Evolutionary conservation across 1,140 invertebrate species (phyloP), one percentile per base, ranked within the genome.

Genomic region (Drosophila albomicans): DNA sequence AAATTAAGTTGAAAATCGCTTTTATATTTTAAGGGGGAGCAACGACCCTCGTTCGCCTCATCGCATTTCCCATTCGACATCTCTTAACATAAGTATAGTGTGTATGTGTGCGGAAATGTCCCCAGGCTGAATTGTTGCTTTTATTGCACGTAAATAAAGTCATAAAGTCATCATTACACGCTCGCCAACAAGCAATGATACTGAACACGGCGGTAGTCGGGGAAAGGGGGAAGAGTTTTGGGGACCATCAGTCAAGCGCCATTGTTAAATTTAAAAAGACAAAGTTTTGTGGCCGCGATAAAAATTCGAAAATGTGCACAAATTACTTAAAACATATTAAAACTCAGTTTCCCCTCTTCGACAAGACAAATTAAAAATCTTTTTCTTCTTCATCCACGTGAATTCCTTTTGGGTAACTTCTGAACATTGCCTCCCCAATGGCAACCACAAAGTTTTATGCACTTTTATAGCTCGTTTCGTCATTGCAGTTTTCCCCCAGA

Each of bases 121-220:
- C 43, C 49, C 66, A 61, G 54, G 58, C 66, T 16, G 72, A 78
- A 82, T 82, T 82, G 76, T 71, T 82, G 63, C 58, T 81, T 88
- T 88, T 88, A 88, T 84, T 88, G 85, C 85, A 89, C 84, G 80
- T 84, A 89, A 84, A 88, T 88, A 89, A 84, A 89, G 84, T 81
- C 80, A 88, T 88, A 88, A 88, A 88, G 85, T 88, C 85, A 88
- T 88, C 84, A 87, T 87, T 87, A 88, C 84, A 87, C 58, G 75
- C 52, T 65, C 61, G 84, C 69, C 68, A 82, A 82, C 75, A 81
- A 76, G 54, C 77, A 73, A 49, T 32, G 65, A 68, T 57, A 68
- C 35, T 54, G 48, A 25, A 30, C 5, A 16, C 35, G 30, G 8
- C 10, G 15, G 49, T 5, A 30, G 10, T 25, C 35, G n/a, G 13